phyloP scores from a whole-genome alignment of 2,797 vertebrate genomes.

The Luscinia megarhynchos region DNA sequence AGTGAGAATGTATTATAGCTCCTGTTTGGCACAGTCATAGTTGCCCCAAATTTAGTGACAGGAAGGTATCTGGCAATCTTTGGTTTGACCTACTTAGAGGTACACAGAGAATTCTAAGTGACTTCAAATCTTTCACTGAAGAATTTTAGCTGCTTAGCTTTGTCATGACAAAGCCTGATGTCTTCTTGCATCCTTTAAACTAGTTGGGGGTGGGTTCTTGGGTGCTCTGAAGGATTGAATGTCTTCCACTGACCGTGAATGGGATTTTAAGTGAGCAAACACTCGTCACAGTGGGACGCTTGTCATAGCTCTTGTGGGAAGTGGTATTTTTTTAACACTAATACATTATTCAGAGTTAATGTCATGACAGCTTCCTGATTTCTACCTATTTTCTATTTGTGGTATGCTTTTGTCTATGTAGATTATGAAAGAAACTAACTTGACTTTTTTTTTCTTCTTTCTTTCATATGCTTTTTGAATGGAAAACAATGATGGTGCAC shows the following conservation, averaged over 20 bases:
- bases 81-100: neutral
- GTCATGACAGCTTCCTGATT: neutral
- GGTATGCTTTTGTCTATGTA: neutral
- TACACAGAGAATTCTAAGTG: neutral
- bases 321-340: neutral
- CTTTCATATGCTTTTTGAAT: slow-evolving; percentile 46
- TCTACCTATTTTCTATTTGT: neutral
- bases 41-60: neutral
- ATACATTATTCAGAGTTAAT: neutral
- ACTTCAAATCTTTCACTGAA: neutral
- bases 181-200: neutral
- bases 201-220: neutral
- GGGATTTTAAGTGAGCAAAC: neutral
- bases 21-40: neutral
- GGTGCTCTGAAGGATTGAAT: neutral
- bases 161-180: neutral
- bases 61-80: neutral
- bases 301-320: neutral
- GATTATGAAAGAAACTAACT: slow-evolving; percentile 24
- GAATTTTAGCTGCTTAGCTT: neutral
- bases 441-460: neutral
- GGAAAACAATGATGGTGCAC: slow-evolving; percentile 16
- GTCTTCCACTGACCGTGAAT: neutral
- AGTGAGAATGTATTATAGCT: neutral
- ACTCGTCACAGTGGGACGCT: neutral